Conservation (phyloP, 2,888 invertebrate species). For the Trachelus tabidus region DNA sequence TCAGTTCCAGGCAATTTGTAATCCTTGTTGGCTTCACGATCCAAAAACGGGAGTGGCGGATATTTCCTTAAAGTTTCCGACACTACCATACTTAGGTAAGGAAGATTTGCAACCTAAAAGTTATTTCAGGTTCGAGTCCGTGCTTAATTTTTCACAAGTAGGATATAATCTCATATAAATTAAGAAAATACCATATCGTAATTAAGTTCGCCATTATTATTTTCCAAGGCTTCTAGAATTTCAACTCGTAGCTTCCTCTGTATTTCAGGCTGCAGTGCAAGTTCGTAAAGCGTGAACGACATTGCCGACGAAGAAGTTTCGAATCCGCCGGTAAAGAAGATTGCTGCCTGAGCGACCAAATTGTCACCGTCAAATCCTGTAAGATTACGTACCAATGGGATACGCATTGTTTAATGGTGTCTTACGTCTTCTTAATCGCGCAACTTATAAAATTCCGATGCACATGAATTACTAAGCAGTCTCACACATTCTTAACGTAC, state of each 20-base stretch:
- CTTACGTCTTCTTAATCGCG: no score
- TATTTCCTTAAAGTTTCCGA: slow-evolving; percentile 63
- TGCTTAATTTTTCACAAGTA: neutral
- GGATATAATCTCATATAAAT: no score
- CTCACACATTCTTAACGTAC: no score
- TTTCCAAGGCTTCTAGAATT: slow-evolving; percentile 34
- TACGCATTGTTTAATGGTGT: accelerated
- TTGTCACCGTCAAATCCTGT: slow-evolving; percentile 51
- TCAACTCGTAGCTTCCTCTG: slow-evolving; percentile 45
- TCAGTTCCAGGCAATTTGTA: slow-evolving; percentile 50
- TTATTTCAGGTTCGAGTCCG: neutral
- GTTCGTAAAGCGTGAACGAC: slow-evolving; percentile 46
- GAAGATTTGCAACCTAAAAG: slow-evolving; percentile 19
- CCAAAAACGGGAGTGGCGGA: slow-evolving; percentile 56
- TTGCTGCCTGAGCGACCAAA: slow-evolving; percentile 47
- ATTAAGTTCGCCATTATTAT: slow-evolving; percentile 42
- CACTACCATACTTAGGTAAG: slow-evolving; percentile 52
- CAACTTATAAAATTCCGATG: no score
- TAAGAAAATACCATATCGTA: slow-evolving; percentile 45
- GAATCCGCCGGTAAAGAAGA: slow-evolving; percentile 55
- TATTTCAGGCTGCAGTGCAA: slow-evolving; percentile 42
- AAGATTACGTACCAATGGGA: neutral
- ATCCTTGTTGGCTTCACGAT: slow-evolving; percentile 41
- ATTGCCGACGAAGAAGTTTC: slow-evolving; percentile 50
- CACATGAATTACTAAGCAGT: no score